A percentile compares a stretch with the other conserved stretches of the same genome.
Evolutionary conservation across 2,113 vertebrate species (phyloP).

Genomic region (Pituophis catenifer): DNA sequence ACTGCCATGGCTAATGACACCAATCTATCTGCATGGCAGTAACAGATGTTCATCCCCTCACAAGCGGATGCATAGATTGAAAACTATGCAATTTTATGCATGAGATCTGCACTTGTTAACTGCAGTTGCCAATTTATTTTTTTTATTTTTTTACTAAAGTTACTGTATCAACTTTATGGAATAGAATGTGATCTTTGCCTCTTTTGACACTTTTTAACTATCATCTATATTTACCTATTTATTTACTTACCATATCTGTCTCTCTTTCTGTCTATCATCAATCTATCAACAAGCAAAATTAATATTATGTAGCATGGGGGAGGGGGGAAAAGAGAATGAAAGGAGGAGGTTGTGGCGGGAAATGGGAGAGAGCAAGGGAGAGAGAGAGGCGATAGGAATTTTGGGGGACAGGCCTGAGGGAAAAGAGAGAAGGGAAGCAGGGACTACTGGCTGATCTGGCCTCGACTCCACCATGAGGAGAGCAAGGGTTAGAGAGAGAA

Average conservation of each 20-base stretch:
- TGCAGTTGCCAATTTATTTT: not conserved
- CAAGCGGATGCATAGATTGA: not conserved
- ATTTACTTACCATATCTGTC: not conserved
- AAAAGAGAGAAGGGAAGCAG: too few species aligned
- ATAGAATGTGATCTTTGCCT: constrained; percentile 5
- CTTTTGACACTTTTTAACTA: not conserved
- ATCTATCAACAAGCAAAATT: not conserved
- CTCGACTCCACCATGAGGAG: not conserved
- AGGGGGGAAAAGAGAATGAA: not conserved
- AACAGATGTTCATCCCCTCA: not conserved
- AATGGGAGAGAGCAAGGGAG: not conserved
- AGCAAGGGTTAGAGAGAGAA: not conserved
- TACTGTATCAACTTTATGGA: not conserved
- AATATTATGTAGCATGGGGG: not conserved
- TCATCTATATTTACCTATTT: not conserved
- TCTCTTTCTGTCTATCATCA: not conserved
- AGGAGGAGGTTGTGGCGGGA: not conserved
- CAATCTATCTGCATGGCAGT: not conserved
- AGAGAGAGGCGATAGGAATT: too few species aligned
- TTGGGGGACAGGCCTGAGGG: too few species aligned
- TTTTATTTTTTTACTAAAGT: too few species aligned
- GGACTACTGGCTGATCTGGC: too few species aligned
- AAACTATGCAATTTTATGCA: not conserved
- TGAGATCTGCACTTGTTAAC: not conserved
- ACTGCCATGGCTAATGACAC: not conserved